Percentiles rank a stretch among this genome's conserved stretches.
These are phyloP conservation scores for Calcarius lapponicus DNA, from an alignment of 2,797 vertebrate genomes.

Conservation along the genomic window DNA sequence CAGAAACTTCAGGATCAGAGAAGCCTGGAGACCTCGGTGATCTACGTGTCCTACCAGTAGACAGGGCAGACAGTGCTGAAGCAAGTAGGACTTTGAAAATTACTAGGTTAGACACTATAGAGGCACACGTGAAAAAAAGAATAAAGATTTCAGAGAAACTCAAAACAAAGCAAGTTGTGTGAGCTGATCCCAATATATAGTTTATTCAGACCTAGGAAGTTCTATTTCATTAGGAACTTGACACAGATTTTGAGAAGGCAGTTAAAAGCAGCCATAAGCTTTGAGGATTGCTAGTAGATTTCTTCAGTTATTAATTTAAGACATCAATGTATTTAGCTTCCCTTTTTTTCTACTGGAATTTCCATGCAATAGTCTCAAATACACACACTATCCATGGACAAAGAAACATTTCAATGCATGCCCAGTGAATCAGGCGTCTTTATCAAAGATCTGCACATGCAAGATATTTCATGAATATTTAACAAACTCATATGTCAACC, in stretches of 20 bases:
- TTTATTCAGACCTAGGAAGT: neutral
- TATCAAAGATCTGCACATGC: neutral
- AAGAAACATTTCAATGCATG: neutral
- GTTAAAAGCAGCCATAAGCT: neutral
- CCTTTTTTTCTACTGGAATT: neutral
- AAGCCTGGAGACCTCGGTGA: neutral
- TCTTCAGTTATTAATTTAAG: neutral
- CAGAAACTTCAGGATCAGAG: neutral
- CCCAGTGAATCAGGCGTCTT: neutral
- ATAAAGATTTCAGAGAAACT: neutral
- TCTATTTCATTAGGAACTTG: neutral
- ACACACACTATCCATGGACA: neutral
- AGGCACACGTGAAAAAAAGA: neutral
- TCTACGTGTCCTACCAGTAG: neutral
- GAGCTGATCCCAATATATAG: neutral
- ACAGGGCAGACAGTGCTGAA: neutral
- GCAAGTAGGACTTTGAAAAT: neutral
- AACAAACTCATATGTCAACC: neutral
- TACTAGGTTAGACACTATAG: neutral
- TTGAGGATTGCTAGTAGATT: neutral
- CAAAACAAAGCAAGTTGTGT: neutral
- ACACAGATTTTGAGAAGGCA: neutral
- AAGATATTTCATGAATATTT: neutral
- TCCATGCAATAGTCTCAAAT: neutral
- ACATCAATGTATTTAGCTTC: neutral